Evolutionary conservation across 2,797 vertebrate species (phyloP).

Genomic region (Numenius phaeopus): DNA sequence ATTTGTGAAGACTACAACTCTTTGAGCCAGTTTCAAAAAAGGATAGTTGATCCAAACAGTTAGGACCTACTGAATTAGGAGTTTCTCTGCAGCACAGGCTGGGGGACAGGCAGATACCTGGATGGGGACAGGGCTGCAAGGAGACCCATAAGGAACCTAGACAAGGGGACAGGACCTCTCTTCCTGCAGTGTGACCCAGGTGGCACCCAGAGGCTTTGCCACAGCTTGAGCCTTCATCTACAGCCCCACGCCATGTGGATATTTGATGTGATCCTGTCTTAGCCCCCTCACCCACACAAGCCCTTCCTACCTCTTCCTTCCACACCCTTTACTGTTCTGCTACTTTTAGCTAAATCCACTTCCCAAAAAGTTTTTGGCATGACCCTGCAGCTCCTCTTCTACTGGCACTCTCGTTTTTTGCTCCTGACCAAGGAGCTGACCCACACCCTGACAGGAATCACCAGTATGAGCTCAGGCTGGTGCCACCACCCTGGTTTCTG

Average conservation of each 20-base stretch:
- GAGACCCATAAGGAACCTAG: neutral
- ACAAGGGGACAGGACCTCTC: neutral
- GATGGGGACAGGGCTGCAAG: neutral
- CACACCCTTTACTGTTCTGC: neutral
- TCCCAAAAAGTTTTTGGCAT: neutral
- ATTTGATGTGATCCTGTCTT: neutral
- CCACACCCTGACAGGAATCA: fast-evolving
- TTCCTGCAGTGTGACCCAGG: neutral
- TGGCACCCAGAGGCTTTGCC: neutral
- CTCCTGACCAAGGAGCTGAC: fast-evolving
- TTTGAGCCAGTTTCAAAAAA: neutral
- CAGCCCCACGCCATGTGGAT: fast-evolving
- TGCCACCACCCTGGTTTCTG: fast-evolving
- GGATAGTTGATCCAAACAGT: neutral
- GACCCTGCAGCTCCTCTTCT: neutral
- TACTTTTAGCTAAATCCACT: neutral
- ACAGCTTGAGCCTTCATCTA: fast-evolving
- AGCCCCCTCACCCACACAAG: neutral
- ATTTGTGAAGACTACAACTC: fast-evolving
- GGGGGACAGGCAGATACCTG: neutral
- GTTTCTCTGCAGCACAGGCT: neutral
- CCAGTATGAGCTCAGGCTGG: fast-evolving
- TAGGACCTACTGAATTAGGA: neutral
- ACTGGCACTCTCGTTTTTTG: fast-evolving
- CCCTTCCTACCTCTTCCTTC: neutral